phyloP scores from a whole-genome alignment of 2,113 vertebrate genomes.

The Limanda limanda region DNA sequence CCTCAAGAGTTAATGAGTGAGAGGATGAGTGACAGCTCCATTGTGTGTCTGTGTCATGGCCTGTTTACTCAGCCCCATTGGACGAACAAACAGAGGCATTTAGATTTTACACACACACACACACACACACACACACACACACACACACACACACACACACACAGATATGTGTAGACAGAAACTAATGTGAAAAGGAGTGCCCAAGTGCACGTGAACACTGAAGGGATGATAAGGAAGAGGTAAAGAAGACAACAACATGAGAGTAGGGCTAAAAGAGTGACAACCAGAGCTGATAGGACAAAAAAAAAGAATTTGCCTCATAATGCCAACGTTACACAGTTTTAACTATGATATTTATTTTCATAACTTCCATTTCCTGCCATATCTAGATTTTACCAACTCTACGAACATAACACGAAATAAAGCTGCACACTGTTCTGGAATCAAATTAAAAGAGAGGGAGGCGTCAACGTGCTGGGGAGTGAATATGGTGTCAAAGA shows the following conservation, averaged over 20 bases:
- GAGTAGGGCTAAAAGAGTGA: too few species aligned
- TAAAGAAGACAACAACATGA: too few species aligned
- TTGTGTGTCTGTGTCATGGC: slow-evolving; percentile 32
- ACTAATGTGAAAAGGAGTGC: slow-evolving; percentile 15
- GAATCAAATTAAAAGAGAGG: background rate
- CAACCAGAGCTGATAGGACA: background rate
- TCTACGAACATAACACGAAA: background rate
- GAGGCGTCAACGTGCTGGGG: slow-evolving; percentile 30
- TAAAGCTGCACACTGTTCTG: background rate
- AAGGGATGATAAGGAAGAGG: too few species aligned
- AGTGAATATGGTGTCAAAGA: slow-evolving; percentile 49
- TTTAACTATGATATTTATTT: slow-evolving; percentile 3
- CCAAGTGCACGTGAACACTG: background rate
- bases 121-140: too few species aligned
- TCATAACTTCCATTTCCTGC: background rate
- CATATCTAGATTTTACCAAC: background rate
- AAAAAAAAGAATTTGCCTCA: background rate
- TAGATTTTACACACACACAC: slow-evolving; percentile 13
- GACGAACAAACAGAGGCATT: slow-evolving; percentile 39
- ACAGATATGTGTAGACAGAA: background rate
- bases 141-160: too few species aligned
- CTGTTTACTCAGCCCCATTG: slow-evolving; percentile 55
- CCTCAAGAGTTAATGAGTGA: slow-evolving; percentile 46
- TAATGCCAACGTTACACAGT: background rate
- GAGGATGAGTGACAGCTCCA: slow-evolving; percentile 48